Evolutionary conservation across 2,113 vertebrate genomes (phyloP), one percentile per base, ranked within the genome.

Genomic region (Rhinolophus sinicus): DNA sequence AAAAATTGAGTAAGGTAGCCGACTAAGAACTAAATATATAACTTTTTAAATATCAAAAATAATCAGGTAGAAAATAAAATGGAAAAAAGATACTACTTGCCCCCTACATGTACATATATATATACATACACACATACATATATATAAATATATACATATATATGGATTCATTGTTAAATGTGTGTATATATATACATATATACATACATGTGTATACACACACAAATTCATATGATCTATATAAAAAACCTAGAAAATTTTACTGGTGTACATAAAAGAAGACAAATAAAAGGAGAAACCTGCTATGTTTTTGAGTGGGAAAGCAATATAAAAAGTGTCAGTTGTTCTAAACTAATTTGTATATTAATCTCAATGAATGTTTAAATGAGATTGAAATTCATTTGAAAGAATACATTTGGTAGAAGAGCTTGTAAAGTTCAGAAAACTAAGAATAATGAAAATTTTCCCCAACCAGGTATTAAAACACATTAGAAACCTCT

Each of bases 351-450:
- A 88, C 72, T 78, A 76, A 82, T 92, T 22, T 93, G n/a, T 83
- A 64, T 76, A 72, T 82, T 92, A 84, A 78, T 54, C 21, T 12
- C 18, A 90, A 24, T n/a, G 6, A 91, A 70, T 5, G 90, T 35
- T 90, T 70, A 88, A 86, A 56, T 80, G 28, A 84, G 47, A 78
- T 40, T 95, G n/a, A 96, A 88, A 38, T 94, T 93, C 8, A 88
- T 73, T 69, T 90, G 56, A 87, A 96, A 90, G 21, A 80, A 87
- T 77, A 54, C 35, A 96, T 47, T 62, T 96, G 35, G 5, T 73
- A 75, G 52, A 87, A 64, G 76, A 84, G 35, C 44, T 80, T 73
- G 33, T 81, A 64, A 90, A 88, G 78, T 75, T 58, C 35, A 54
- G 64, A 93, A 84, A 96, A 72, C 16, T 92, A 80, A 91, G 47